Evolutionary conservation across 2,888 invertebrate genomes (phyloP).

Genomic region (Cosmia trapezina): DNA sequence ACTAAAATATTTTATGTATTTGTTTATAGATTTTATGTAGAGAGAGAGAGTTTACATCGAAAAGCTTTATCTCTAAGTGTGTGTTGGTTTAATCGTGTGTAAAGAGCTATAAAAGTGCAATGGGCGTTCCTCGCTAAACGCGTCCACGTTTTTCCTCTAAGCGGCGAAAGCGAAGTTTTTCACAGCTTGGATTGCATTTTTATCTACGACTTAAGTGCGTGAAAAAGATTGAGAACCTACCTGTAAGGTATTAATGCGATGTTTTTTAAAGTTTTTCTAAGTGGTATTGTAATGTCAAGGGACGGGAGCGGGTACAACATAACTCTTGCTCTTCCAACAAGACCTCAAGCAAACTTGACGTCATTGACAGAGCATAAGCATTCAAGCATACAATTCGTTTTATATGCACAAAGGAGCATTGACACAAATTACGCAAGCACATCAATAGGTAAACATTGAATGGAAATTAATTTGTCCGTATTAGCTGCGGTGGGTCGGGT

Average conservation of each 20-base stretch:
- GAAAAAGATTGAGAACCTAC: slow-evolving; percentile 1
- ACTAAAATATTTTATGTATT: slow-evolving; percentile 7
- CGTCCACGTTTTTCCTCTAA: slow-evolving; percentile 65
- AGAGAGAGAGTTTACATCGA: slow-evolving; percentile 39
- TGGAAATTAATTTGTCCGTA: slow-evolving; percentile 79
- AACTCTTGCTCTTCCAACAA: background rate
- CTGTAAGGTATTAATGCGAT: background rate
- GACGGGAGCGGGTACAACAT: background rate
- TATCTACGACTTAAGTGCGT: slow-evolving; percentile 20
- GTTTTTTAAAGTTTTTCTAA: background rate
- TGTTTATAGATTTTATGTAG: slow-evolving; percentile 1
- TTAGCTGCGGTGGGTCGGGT: slow-evolving; percentile 74
- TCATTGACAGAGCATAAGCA: slow-evolving; percentile 45
- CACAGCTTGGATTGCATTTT: slow-evolving; percentile 62
- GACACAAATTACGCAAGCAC: slow-evolving; percentile 66
- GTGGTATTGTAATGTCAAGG: background rate
- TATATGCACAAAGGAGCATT: slow-evolving; percentile 65
- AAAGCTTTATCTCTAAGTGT: slow-evolving; percentile 59
- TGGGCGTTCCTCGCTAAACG: slow-evolving; percentile 65
- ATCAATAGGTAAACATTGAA: slow-evolving; percentile 73
- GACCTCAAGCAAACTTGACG: slow-evolving; percentile 14
- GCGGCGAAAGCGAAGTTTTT: slow-evolving; percentile 63
- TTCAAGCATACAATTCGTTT: slow-evolving; percentile 56
- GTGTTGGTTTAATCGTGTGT: slow-evolving; percentile 71
- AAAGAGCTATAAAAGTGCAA: slow-evolving; percentile 67